A percentile compares a stretch with the other conserved stretches of the same genome.
Evolutionary conservation across 2,888 invertebrate genomes (phyloP).

Genomic region (Abrostola triplasia): DNA sequence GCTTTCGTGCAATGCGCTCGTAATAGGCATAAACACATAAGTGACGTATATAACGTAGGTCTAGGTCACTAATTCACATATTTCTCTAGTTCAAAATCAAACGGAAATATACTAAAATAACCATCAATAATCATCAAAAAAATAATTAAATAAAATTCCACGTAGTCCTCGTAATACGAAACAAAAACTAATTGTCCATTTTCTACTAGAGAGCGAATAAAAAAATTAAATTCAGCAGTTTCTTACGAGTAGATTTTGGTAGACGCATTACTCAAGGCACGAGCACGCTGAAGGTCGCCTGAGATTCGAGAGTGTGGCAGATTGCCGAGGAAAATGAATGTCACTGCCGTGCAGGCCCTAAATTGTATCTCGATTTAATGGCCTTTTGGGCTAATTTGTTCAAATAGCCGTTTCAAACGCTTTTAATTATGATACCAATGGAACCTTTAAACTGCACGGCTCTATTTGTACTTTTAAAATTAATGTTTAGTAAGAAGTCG

Average conservation of each 20-base stretch:
- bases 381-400: not conserved
- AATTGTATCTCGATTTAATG: constrained; percentile 18
- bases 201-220: constrained; percentile 25
- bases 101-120: not conserved
- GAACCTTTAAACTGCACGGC: too few species aligned
- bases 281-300: constrained; percentile 43
- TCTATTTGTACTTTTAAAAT: too few species aligned
- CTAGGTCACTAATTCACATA: too few species aligned
- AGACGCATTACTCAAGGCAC: constrained; percentile 42
- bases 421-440: too few species aligned
- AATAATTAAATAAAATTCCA: not conserved
- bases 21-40: too few species aligned
- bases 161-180: not conserved
- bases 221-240: constrained; percentile 46
- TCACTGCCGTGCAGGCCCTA: constrained; percentile 31
- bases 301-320: constrained; percentile 58
- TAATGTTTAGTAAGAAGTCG: too few species aligned
- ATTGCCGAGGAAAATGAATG: constrained; percentile 52
- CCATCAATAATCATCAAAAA: not conserved
- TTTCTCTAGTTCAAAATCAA: too few species aligned
- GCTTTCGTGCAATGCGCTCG: not conserved
- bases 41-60: too few species aligned
- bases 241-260: constrained; percentile 26
- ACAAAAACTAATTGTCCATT: constrained; percentile 35
- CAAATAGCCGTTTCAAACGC: too few species aligned